Base-by-base conservation (phyloP, 2,888 invertebrate genomes). In the Phortica magna region DNA sequence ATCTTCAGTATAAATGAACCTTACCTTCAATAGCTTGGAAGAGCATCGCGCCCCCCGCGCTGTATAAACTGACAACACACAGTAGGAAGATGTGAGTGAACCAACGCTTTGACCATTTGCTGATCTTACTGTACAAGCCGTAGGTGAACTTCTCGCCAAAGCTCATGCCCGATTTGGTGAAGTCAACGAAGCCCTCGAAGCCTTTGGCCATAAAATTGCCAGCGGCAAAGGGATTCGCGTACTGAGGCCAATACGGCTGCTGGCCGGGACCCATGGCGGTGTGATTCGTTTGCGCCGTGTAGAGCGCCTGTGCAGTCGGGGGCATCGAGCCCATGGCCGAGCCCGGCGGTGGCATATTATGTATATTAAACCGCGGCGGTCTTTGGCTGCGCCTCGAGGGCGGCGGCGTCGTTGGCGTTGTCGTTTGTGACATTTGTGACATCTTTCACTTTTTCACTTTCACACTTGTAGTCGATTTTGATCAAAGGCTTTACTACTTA, bases 71-170 rank as follows among this genome's bases (percentile, higher is more conserved):
- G 78, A 98, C 94, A 83, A 97, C 94, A 83, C 96, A 90, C 84
- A 96, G 94, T 86, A 98, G 93, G 91, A 97, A 97, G 79, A 97
- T 94, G 92, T 98, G 97, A 57, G 97, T 97, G 90, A 98, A 97
- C 97, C 97, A 97, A 88, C 94, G 94, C 87, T 94, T 95, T 1
- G 97, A 97, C 93, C 95, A 94, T 75, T 94, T 92, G 88, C 95
- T 94, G 80, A 97, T 93, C 93, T 95, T 96, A 81, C 95, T 95
- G 89, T 96, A 96, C 79, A 96, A 92, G 94, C 96, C 96, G 84
- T 95, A 95, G 0, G 96, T 96, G 78, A 94, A 94, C 90, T 96
- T 96, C 91, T 97, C 97, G 78, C 97, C 97, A 55, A 95, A 94
- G 91, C 96, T 96, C 81, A 97, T 92, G 39, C 97, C 97, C 76